Base-by-base conservation (phyloP, 2,797 vertebrate species). In the Hypotaenidia okinawae region DNA sequence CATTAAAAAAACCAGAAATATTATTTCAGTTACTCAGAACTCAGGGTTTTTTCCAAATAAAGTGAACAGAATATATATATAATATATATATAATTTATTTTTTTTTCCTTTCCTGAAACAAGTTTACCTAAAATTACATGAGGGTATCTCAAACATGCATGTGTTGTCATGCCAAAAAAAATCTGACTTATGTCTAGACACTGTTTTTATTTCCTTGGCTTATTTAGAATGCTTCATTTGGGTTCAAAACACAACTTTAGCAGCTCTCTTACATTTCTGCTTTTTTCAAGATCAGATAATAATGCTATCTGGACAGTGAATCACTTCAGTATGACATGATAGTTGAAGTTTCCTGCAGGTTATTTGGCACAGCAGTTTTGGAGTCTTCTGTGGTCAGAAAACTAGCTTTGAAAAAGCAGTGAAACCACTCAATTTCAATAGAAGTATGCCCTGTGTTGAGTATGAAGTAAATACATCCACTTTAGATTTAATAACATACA, bases 321-420 rank as follows among this genome's bases (percentile, higher is more conserved):
- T 58, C 66, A 17, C 18, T 91, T 69, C 18, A 58, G 8, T 22
- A 8, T 59, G 57, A 28, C 59, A 74, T 11, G 47, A 11, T 18
- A 25, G 32, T 28, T 62, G 32, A 59, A 62, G 14, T 47, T 89
- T 73, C 77, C 84, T 78, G 63, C 39, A 82, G 77, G 32, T 69
- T 87, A 61, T 68, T 88, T 95, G 94, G 58, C 90, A 68, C 16
- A 3, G 19, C 21, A 12, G 27, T 92, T 81, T 92, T 25, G 32
- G 66, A 85, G 33, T 49, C 76, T 84, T 85, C 73, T 90, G 73
- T 68, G 54, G 41, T 81, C 55, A 90, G 83, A 69, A 88, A 93
- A 52, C 73, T 41, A 45, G 11, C 33, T 89, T 57, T 72, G 82
- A 62, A 74, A 92, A 87, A 85, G 21, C 61, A 76, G 0, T 39